phyloP scores from a whole-genome alignment of 2,888 invertebrate species.

The Andrena minutula region DNA sequence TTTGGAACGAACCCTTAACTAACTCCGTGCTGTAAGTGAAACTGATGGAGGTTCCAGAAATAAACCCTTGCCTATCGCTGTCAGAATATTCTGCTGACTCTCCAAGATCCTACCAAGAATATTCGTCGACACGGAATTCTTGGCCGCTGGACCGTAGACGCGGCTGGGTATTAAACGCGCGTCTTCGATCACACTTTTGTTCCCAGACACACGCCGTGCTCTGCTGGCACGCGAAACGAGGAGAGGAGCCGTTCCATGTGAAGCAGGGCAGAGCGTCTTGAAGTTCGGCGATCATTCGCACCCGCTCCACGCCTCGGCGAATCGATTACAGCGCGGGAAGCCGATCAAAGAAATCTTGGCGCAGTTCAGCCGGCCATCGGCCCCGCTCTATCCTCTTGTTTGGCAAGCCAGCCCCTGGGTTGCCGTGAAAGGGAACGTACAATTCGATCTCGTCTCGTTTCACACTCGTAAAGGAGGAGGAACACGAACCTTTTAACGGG shows the following conservation, averaged over 20 bases:
- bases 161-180: background rate
- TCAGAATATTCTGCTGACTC: background rate
- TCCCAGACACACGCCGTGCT: background rate
- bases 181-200: background rate
- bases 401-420: constrained; percentile 31
- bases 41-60: no score
- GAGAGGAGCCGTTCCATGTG: background rate
- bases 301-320: background rate
- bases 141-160: background rate
- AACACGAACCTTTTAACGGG: constrained; percentile 62
- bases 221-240: background rate
- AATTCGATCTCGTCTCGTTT: constrained; percentile 58
- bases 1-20: background rate
- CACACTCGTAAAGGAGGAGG: constrained; percentile 54
- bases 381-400: constrained; percentile 32
- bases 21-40: background rate
- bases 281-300: constrained; percentile 22
- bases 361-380: constrained; percentile 11
- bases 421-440: constrained; percentile 24
- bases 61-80: background rate
- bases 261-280: background rate
- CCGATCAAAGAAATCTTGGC: constrained; percentile 37
- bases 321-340: constrained; percentile 34
- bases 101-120: background rate
- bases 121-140: background rate